Conservation (phyloP, 2,113 vertebrate genomes). For the Aythya baeri region DNA sequence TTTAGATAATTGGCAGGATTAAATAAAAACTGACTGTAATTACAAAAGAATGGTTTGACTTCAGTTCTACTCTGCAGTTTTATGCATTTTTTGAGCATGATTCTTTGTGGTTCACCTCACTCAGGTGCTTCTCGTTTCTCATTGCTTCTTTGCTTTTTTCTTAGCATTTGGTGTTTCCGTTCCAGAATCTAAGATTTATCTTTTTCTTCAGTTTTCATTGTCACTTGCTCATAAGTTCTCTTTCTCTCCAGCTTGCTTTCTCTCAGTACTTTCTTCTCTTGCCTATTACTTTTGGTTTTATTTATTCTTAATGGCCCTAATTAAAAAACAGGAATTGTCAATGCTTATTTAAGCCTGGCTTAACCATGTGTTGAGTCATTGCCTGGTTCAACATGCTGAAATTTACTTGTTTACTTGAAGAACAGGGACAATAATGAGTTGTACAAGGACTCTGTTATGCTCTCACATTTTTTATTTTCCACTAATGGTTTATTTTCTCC, state of each 20-base stretch:
- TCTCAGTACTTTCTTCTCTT: background rate
- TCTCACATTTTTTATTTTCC: background rate
- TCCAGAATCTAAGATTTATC: rapidly evolving
- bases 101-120: background rate
- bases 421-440: background rate
- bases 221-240: background rate
- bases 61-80: conserved; percentile 19
- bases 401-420: background rate
- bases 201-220: background rate
- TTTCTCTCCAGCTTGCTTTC: background rate
- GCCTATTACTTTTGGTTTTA: background rate
- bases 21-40: conserved; percentile 57
- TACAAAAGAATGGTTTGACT: conserved; percentile 44
- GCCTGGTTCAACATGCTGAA: background rate
- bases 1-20: conserved; percentile 68
- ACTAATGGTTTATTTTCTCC: background rate
- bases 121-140: background rate
- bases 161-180: background rate
- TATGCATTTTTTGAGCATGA: background rate
- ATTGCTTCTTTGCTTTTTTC: background rate
- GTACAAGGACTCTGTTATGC: background rate
- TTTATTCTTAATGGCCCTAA: background rate
- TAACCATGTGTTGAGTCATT: background rate
- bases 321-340: background rate
- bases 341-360: background rate